Base-by-base conservation (phyloP, 2,113 vertebrate genomes). In the Coryphaenoides rupestris region DNA sequence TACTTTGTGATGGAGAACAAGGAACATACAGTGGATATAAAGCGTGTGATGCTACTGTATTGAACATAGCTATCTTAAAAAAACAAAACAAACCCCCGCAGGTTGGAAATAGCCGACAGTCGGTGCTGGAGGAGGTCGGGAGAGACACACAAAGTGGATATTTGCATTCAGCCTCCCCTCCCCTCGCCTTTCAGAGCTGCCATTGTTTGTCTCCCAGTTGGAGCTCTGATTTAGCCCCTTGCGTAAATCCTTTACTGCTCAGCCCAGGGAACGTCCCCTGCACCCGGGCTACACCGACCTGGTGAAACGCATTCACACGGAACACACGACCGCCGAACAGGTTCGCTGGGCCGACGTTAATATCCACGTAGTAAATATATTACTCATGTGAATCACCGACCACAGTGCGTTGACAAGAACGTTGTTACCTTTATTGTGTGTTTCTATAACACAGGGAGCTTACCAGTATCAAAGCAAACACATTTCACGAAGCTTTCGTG, bases 161-260 rank as follows among this genome's bases (percentile, higher is more conserved):
- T 92, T 91, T 88, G 91, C 90, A 91, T 91, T 89, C 75, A 82
- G 53, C 62, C 75, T 76, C 80, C 86, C 89, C 90, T 89, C 90
- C 89, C 87, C 87, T 91, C 84, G 76, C 86, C 76, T 88, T 90
- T 90, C 88, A 88, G 70, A 63, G 77, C 74, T 66, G 78, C 81
- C 64, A 89, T 92, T 91, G 91, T 91, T 86, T 78, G 86, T 79
- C 89, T 21, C 89, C 21, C 90, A 68, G 88, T 70, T 68, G 89
- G 80, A 86, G 83, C 33, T 83, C 87, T 72, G 82, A 88, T 84
- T 89, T 86, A 78, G 79, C 84, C 87, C n/a, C 83, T 40, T 40
- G 33, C 33, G 33, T 84, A 89, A 91, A 91, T 87, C 87, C 87
- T 86, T 82, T 75, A 87, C 74, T 85, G 81, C 77, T n/a, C 72